These are phyloP conservation scores for Sminthurides aquaticus DNA, from an alignment of 2,888 invertebrate genomes.

Conservation along the genomic window DNA sequence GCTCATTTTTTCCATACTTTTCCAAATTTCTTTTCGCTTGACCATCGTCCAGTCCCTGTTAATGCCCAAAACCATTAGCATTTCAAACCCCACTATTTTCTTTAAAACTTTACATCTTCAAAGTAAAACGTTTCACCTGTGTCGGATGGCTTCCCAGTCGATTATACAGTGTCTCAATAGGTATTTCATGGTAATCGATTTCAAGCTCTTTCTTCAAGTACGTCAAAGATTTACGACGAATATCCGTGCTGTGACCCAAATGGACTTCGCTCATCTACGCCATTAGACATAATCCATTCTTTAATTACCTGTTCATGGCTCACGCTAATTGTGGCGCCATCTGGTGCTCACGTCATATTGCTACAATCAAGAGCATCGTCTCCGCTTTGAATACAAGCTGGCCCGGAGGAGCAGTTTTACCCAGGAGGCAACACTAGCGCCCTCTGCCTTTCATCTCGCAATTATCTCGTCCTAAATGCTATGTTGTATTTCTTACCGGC, in stretches of 20 bases:
- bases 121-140: slow-evolving; percentile 45
- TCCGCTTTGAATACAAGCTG: no score
- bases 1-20: slow-evolving; percentile 35
- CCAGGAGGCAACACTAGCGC: no score
- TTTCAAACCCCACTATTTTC: not conserved
- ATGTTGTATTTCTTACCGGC: no score
- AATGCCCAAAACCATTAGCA: not conserved
- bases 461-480: no score
- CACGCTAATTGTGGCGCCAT: not conserved
- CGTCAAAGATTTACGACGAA: slow-evolving; percentile 47
- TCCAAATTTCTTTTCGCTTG: slow-evolving; percentile 31
- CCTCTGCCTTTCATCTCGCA: no score
- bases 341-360: not conserved
- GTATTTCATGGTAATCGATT: slow-evolving; percentile 55
- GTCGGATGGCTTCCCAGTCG: slow-evolving; percentile 51
- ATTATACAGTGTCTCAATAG: slow-evolving; percentile 51
- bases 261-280: slow-evolving; percentile 18
- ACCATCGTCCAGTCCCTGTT: slow-evolving; percentile 31
- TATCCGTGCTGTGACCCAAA: slow-evolving; percentile 37
- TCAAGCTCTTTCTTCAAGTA: slow-evolving; percentile 55
- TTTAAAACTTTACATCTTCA: not conserved
- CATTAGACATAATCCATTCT: not conserved
- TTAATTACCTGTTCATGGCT: not conserved
- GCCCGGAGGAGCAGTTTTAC: no score
- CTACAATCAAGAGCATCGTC: no score